phyloP scores from a whole-genome alignment of 2,797 vertebrate genomes.

The Anomalospiza imberbis region DNA sequence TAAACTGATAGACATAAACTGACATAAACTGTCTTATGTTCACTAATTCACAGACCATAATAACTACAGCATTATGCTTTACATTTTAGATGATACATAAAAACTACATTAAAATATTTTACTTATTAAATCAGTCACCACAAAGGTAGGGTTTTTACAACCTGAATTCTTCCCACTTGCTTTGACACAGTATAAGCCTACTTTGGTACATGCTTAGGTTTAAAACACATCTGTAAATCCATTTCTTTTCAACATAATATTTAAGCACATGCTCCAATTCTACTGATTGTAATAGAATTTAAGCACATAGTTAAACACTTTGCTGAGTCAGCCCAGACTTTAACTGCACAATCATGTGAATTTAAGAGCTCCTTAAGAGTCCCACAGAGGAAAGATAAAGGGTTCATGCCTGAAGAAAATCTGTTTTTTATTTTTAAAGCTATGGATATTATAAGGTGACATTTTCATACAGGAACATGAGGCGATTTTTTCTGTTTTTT shows the following conservation, averaged over 20 bases:
- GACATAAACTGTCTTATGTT: neutral
- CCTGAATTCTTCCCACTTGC: neutral
- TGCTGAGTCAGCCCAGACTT: constrained; percentile 49
- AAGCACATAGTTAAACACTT: constrained; percentile 31
- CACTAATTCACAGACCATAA: neutral
- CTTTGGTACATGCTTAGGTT: neutral
- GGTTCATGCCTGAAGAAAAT: constrained; percentile 15
- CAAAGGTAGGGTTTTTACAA: constrained; percentile 20
- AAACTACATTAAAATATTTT: neutral
- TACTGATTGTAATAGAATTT: constrained; percentile 29
- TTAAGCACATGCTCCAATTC: constrained; percentile 44
- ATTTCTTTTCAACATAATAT: constrained; percentile 9
- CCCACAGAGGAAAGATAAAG: constrained; percentile 28
- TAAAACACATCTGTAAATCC: constrained; percentile 17
- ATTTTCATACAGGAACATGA: constrained; percentile 35
- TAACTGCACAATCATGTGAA: neutral
- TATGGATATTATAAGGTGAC: constrained; percentile 16
- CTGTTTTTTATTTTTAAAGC: constrained; percentile 39
- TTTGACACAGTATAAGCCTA: neutral
- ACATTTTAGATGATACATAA: neutral
- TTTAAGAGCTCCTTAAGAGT: constrained; percentile 31
- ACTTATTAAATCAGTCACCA: constrained; percentile 6
- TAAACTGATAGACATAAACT: neutral
- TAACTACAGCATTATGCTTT: neutral
- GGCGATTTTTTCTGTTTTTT: neutral